A percentile compares a stretch with the other conserved stretches of the same genome.
Evolutionary conservation across 2,113 vertebrate species (phyloP).

Genomic region (Hoplias malabaricus): DNA sequence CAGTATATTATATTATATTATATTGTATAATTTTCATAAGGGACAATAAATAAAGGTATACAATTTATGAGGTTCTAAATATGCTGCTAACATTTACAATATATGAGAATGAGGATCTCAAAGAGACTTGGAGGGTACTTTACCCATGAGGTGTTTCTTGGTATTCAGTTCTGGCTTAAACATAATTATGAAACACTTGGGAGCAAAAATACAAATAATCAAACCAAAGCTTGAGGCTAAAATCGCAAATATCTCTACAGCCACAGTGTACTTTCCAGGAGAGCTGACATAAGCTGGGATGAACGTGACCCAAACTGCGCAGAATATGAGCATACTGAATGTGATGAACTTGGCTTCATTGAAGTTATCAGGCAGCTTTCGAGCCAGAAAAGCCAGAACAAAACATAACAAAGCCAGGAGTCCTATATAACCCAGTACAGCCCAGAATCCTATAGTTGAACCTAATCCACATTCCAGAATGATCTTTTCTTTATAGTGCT

Average conservation of each 20-base stretch:
- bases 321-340: conserved; percentile 72
- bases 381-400: conserved; percentile 65
- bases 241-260: conserved; percentile 74
- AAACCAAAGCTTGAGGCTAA: conserved; percentile 72
- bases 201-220: conserved; percentile 68
- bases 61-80: too few relatives aligned
- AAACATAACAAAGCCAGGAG: conserved; percentile 66
- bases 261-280: too few relatives aligned
- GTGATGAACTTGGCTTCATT: conserved; percentile 68
- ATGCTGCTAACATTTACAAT: too few relatives aligned
- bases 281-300: conserved; percentile 70
- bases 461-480: conserved; percentile 66
- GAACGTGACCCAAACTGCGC: conserved; percentile 68
- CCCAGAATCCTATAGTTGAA: conserved; percentile 66
- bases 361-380: conserved; percentile 65
- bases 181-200: conserved; percentile 71
- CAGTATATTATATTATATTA: too few relatives aligned
- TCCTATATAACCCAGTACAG: conserved; percentile 67
- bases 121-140: conserved; percentile 22
- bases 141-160: conserved; percentile 69
- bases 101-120: too few relatives aligned
- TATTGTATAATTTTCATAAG: too few relatives aligned
- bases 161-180: conserved; percentile 71
- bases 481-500: conserved; percentile 58
- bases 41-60: too few relatives aligned